phyloP scores from a whole-genome alignment of 2,888 invertebrate species.

The Eupithecia centaureata region DNA sequence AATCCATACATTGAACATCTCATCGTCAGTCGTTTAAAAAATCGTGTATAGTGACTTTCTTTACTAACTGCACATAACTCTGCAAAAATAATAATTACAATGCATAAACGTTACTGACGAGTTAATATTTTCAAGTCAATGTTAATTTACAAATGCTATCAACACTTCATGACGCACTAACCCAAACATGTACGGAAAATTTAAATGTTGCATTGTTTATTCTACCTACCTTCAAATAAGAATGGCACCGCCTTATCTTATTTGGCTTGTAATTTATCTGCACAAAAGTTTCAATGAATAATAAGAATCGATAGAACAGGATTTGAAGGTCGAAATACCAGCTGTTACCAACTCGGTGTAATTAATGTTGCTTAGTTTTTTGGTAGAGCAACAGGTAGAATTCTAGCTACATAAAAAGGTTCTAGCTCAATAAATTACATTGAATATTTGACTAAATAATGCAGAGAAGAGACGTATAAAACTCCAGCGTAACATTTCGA shows the following conservation, averaged over 20 bases:
- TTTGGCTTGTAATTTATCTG: conserved; percentile 5
- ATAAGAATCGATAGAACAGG: neutral
- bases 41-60: neutral
- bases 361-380: neutral
- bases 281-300: neutral
- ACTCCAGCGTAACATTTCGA: neutral
- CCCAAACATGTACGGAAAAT: neutral
- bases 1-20: neutral
- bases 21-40: neutral
- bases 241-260: neutral
- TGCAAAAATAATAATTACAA: no score
- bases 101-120: no score
- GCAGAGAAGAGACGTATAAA: neutral
- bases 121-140: no score
- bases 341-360: neutral
- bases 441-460: neutral
- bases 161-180: neutral
- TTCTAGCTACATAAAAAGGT: neutral
- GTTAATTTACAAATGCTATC: neutral
- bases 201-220: conserved; percentile 6
- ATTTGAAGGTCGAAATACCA: conserved; percentile 1
- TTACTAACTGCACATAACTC: neutral
- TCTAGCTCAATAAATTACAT: neutral
- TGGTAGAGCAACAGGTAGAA: neutral
- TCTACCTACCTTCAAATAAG: neutral